Conservation (phyloP, 92 coral and sea anemone species). For the Pocillopora grandis region DNA sequence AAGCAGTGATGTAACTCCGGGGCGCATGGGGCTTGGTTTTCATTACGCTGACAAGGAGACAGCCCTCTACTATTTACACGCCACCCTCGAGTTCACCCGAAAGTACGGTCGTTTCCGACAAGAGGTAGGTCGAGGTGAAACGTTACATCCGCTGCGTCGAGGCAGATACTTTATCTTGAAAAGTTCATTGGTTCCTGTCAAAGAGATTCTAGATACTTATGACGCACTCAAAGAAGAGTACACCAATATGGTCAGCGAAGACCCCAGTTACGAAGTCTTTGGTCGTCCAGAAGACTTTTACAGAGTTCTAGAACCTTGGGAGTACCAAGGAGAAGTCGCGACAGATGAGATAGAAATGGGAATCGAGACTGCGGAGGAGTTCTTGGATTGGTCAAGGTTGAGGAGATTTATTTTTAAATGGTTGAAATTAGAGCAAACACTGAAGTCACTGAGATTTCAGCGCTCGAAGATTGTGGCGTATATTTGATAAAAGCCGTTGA, state of each 20-base stretch:
- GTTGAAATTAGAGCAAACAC: constrained; percentile 31
- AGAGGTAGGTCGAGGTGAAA: constrained; percentile 25
- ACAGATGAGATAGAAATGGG: too few relatives aligned
- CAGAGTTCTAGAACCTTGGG: too few relatives aligned
- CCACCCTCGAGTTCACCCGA: constrained; percentile 52
- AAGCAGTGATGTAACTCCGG: constrained; percentile 45
- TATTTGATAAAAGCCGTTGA: background rate
- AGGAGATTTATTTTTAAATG: constrained; percentile 35
- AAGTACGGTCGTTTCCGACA: background rate
- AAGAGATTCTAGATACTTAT: too few relatives aligned
- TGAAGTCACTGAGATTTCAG: constrained; percentile 34
- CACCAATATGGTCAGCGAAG: too few relatives aligned
- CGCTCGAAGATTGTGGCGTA: constrained; percentile 11
- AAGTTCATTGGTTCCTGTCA: too few relatives aligned
- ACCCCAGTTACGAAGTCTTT: too few relatives aligned
- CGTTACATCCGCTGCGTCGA: too few relatives aligned
- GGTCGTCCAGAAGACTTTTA: too few relatives aligned
- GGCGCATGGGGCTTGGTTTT: constrained; percentile 70
- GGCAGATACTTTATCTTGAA: too few relatives aligned
- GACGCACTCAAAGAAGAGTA: too few relatives aligned
- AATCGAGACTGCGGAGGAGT: too few relatives aligned
- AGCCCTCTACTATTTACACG: constrained; percentile 52
- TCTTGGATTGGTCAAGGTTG: background rate
- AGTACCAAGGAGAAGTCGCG: too few relatives aligned
- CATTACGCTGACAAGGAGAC: constrained; percentile 68